Evolutionary conservation across 2,797 vertebrate genomes (phyloP).

Genomic region (Myotis planiceps): DNA sequence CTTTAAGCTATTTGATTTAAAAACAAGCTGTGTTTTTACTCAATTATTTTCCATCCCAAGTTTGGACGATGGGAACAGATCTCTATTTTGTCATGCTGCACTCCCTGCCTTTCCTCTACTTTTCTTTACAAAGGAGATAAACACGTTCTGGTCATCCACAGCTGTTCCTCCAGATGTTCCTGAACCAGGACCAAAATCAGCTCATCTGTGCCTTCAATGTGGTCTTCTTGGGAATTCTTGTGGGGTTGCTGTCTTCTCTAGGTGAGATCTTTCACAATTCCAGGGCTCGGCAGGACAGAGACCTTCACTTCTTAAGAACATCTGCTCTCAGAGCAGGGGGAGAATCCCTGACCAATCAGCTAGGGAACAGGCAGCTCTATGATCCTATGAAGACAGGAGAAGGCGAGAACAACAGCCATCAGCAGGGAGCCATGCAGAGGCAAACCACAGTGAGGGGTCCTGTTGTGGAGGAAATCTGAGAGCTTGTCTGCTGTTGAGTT

Average conservation of each 20-base stretch:
- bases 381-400: neutral
- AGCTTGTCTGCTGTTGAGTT: neutral
- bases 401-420: neutral
- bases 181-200: slow-evolving; percentile 74
- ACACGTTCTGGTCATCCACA: slow-evolving; percentile 66
- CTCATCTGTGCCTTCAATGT: slow-evolving; percentile 26
- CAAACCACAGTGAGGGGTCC: neutral
- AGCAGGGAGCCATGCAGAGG: neutral
- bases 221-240: slow-evolving; percentile 15
- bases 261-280: slow-evolving; percentile 30
- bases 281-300: neutral
- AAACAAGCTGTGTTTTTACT: slow-evolving; percentile 72
- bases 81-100: neutral
- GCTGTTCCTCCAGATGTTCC: slow-evolving; percentile 77
- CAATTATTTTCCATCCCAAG: slow-evolving; percentile 52
- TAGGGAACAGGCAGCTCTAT: neutral
- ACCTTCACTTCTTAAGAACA: neutral
- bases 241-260: neutral
- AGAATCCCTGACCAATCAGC: neutral
- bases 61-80: slow-evolving; percentile 39
- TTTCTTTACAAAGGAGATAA: slow-evolving; percentile 75
- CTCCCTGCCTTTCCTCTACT: slow-evolving; percentile 55
- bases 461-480: neutral
- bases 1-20: slow-evolving; percentile 52
- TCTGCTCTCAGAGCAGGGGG: neutral